These are phyloP conservation scores for Willisornis vidua DNA, from an alignment of 2,113 vertebrate species.

Conservation along the genomic window DNA sequence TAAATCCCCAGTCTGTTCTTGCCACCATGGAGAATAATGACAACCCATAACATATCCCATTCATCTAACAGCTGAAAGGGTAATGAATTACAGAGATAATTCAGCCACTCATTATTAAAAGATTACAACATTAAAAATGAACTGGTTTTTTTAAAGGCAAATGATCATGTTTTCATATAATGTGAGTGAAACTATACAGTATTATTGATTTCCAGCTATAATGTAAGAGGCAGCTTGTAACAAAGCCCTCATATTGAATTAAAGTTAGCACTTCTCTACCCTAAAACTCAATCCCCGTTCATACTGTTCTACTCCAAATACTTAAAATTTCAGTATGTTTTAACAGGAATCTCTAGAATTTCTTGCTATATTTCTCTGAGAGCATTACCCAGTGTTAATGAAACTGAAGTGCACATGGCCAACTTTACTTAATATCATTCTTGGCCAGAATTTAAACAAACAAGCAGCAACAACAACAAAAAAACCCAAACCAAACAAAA, in stretches of 20 bases:
- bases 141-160: constrained; percentile 3
- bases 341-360: background rate
- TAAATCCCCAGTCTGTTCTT: constrained; percentile 54
- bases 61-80: constrained; percentile 58
- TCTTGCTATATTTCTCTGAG: background rate
- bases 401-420: background rate
- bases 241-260: background rate
- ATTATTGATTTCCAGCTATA: background rate
- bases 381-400: background rate
- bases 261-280: background rate
- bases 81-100: constrained; percentile 70
- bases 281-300: constrained; percentile 11
- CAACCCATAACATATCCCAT: constrained; percentile 61
- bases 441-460: background rate
- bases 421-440: background rate
- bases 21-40: constrained; percentile 64
- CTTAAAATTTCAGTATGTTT: background rate
- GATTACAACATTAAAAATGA: constrained; percentile 57
- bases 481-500: background rate
- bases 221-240: background rate
- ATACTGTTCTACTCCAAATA: background rate
- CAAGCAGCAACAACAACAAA: background rate
- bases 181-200: background rate
- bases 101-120: constrained; percentile 65
- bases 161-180: constrained; percentile 15